These are phyloP conservation scores for Octomys mimax DNA, from an alignment of 2,797 vertebrate genomes.

Conservation along the genomic window DNA sequence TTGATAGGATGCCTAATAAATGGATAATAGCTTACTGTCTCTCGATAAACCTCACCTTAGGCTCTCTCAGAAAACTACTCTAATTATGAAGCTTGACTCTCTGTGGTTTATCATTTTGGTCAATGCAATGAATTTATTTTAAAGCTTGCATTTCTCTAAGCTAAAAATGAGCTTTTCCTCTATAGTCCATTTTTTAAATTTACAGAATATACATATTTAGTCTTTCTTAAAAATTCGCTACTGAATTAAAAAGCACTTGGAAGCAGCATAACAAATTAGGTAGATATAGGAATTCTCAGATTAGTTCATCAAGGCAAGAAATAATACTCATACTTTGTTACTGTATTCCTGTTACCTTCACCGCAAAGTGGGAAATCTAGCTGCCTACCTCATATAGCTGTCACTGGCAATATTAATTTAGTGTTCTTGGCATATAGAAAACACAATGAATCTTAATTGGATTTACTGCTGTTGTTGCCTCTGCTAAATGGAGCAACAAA, in stretches of 20 bases:
- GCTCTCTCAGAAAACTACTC: conserved; percentile 77
- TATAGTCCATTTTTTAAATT: conserved; percentile 65
- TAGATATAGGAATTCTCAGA: background rate
- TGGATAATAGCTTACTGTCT: conserved; percentile 64
- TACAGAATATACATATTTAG: conserved; percentile 83
- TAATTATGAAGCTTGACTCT: conserved; percentile 79
- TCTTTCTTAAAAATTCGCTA: conserved; percentile 83
- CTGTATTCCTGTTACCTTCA: background rate
- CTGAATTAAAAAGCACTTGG: conserved; percentile 76
- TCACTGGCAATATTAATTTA: conserved; percentile 21
- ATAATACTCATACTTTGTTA: conserved; percentile 28
- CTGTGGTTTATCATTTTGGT: conserved; percentile 83
- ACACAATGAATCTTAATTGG: background rate
- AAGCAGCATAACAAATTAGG: conserved; percentile 75
- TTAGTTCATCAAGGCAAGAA: background rate
- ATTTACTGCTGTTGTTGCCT: background rate
- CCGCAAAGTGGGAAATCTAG: background rate
- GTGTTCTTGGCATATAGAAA: background rate
- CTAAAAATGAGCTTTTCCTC: conserved; percentile 68
- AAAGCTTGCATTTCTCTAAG: conserved; percentile 55
- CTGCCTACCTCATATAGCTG: background rate
- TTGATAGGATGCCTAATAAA: conserved; percentile 80
- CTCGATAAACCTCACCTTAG: conserved; percentile 79
- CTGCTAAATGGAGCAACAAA: background rate
- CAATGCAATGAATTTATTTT: conserved; percentile 68